Evolutionary conservation across 1,140 invertebrate species (phyloP), one percentile per base, ranked within the genome.

Genomic region (Halotydeus destructor): DNA sequence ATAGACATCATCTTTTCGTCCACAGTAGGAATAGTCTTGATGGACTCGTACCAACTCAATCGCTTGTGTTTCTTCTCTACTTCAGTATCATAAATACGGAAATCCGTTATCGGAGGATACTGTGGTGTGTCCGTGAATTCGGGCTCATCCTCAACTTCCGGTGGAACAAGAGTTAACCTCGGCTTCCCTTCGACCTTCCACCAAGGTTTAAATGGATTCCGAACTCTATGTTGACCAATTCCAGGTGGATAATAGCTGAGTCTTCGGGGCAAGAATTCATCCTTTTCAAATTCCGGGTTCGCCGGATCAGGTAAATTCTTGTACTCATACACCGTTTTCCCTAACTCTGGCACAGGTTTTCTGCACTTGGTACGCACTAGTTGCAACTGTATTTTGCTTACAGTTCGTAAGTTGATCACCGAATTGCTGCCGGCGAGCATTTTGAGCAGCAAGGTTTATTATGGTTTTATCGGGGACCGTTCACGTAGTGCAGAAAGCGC

Each of bases 1-100:
- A 78, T 62, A n/a, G n/a, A n/a, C n/a, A n/a, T n/a, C n/a, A 21
- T 26, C 56, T 85, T 85, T 60, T 82, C 76, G 59, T 84, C 80
- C 0, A 80, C 66, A 1, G 76, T 78, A 34, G 70, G 62, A 27
- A 77, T 48, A 5, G 60, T 54, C 50, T 69, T 66, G 19, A 82
- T 68, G 50, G 69, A 62, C 21, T 76, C 59, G 51, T 71, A 55
- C 53, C 64, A 58, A 2, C 55, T 43, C 47, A 66, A 34, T 5
- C 52, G 37, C 14, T 40, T 30, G 21, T 51, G 41, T 23, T 32
- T 45, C 27, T 36, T 39, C n/a, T 28, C 32, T 9, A 45, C 48
- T 39, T 47, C 40, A 19, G 3, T 6, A 2, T 36, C 32, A 8
- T 23, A 25, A 40, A 16, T 19, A 9, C 11, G n/a, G 3, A 21